Evolutionary conservation across 2,888 invertebrate species (phyloP), one percentile per base, ranked within the genome.

Genomic region (Uloborus plumipes): DNA sequence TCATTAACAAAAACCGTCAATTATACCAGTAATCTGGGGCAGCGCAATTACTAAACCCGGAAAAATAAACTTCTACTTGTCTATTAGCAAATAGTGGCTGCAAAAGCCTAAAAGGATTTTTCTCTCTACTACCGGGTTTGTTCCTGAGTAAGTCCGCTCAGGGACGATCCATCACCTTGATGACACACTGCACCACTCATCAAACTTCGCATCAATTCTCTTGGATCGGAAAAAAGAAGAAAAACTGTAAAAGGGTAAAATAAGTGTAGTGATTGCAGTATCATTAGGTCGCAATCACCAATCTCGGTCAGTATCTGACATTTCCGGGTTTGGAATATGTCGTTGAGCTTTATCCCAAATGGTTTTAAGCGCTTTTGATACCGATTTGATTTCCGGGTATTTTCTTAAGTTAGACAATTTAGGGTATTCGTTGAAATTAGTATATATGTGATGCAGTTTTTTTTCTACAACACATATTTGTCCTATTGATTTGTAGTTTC

Each of bases 251-350:
- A 66, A 49, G 51, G 15, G 51, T 9, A 22, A 26, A 26, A 66
- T 51, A 51, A 26, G 49, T 50, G 26, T 49, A 20, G 39, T 26
- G 65, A 55, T 58, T 51, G 22, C 62, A 18, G 51, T 55, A 74
- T 65, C 74, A 74, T 74, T 74, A 67, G 75, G 58, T 50, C 22
- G 53, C 31, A 47, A 64, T 58, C 58, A 58, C 58, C 49, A 51
- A 72, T 78, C 78, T 66, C 66, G 72, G 66, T 67, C 67, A 75
- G 26, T 59, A 58, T 59, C 58, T 58, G 26, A 55, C 49, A 66
- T 49, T 77, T 77, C 70, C 77, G 77, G 77, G 77, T 77, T 77
- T 72, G 39, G 39, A 39, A 39, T 39, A 39, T 39, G 39, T 39
- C 39, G 39, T 39, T 39, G 39, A 39, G 39, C 11, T 39, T 39